Conservation (phyloP, 2,888 invertebrate species). For the Dryocosmus kuriphilus region DNA sequence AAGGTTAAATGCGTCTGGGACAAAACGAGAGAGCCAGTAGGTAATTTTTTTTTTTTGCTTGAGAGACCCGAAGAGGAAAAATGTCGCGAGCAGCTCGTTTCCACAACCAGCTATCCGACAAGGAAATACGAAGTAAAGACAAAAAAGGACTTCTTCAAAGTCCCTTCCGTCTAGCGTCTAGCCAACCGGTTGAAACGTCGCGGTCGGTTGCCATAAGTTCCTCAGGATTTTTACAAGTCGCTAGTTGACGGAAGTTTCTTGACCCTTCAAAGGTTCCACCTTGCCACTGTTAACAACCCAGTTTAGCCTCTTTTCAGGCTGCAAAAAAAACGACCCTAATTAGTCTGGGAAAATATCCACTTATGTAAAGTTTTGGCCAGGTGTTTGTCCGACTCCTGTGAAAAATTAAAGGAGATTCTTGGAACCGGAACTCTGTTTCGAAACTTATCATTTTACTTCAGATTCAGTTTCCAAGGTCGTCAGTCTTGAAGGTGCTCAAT, state of each 20-base stretch:
- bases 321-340: not conserved
- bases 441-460: not conserved
- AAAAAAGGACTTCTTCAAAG: slow-evolving; percentile 40
- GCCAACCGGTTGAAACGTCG: slow-evolving; percentile 25
- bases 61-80: slow-evolving; percentile 27
- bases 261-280: slow-evolving; percentile 30
- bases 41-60: slow-evolving; percentile 2
- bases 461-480: not conserved
- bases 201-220: slow-evolving; percentile 33
- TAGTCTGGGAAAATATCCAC: slow-evolving; percentile 15
- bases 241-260: slow-evolving; percentile 35
- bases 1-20: slow-evolving; percentile 18
- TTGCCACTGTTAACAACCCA: not conserved
- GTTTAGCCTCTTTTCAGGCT: not conserved
- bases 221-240: slow-evolving; percentile 2
- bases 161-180: slow-evolving; percentile 28
- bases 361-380: not conserved
- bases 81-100: slow-evolving; percentile 30
- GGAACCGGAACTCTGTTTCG: not conserved
- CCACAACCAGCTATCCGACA: slow-evolving; percentile 14
- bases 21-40: not conserved
- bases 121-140: slow-evolving; percentile 29
- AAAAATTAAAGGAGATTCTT: not conserved
- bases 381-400: slow-evolving; percentile 1
- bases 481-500: not conserved